phyloP scores from a whole-genome alignment of 2,888 invertebrate species.

The Panopea generosa region DNA sequence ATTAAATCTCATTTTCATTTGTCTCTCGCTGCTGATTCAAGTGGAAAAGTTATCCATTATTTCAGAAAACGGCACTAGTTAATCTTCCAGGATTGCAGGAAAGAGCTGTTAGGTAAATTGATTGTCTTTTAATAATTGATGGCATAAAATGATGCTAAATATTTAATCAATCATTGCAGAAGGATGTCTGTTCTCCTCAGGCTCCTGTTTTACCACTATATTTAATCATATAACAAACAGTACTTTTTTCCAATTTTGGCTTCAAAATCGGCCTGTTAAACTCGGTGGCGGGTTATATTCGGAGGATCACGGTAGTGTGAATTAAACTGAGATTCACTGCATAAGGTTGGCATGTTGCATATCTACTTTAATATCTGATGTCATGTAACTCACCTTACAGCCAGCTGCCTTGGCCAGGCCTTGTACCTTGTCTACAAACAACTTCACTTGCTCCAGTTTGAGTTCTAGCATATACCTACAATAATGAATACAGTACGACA shows the following conservation, averaged over 20 bases:
- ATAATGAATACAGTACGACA: conserved; percentile 8
- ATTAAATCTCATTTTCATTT: too few relatives aligned
- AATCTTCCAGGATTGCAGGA: too few relatives aligned
- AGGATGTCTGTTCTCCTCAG: too few relatives aligned
- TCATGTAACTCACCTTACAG: conserved; percentile 65
- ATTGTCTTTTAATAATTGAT: too few relatives aligned
- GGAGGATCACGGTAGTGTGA: background rate
- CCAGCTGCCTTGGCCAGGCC: conserved; percentile 76
- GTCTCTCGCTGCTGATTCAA: too few relatives aligned
- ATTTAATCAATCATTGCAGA: too few relatives aligned
- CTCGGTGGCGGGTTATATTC: background rate
- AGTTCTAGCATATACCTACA: conserved; percentile 82
- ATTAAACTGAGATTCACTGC: background rate
- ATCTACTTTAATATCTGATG: too few relatives aligned
- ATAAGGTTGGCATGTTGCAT: background rate
- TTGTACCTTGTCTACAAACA: conserved; percentile 77
- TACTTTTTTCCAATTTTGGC: background rate
- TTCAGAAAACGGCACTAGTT: too few relatives aligned
- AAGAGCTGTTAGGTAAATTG: too few relatives aligned
- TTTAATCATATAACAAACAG: background rate
- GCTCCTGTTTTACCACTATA: too few relatives aligned
- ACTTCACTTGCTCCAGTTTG: conserved; percentile 75
- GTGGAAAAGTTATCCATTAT: too few relatives aligned
- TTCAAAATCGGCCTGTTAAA: background rate
- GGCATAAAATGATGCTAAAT: too few relatives aligned